Evolutionary conservation across 1,140 invertebrate species (phyloP).

Genomic region (Philaenus spumarius): DNA sequence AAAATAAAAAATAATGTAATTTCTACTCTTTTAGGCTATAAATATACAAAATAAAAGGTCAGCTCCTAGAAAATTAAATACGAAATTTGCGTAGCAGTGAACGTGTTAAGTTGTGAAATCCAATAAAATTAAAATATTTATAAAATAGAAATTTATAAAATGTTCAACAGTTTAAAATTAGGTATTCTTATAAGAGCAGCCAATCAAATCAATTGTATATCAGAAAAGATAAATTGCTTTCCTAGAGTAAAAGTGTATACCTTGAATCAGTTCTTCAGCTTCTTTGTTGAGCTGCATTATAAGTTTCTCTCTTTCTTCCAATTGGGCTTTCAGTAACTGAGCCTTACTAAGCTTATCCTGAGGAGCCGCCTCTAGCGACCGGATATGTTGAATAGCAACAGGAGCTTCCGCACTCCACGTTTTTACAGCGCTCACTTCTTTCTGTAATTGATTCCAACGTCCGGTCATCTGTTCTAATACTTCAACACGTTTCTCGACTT

Average conservation of each 20-base stretch:
- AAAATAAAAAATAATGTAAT: too few species aligned
- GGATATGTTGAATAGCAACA: conserved; percentile 61
- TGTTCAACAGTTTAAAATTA: too few species aligned
- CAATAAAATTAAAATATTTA: too few species aligned
- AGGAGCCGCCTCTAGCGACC: conserved; percentile 62
- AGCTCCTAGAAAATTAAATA: too few species aligned
- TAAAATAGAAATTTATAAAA: too few species aligned
- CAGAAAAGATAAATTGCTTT: too few species aligned
- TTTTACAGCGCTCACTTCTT: conserved; percentile 56
- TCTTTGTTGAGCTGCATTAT: conserved; percentile 68
- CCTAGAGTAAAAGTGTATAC: conserved; percentile 2
- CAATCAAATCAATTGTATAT: too few species aligned
- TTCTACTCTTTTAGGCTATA: too few species aligned
- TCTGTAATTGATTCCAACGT: conserved; percentile 74
- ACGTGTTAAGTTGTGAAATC: too few species aligned
- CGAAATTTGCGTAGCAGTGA: too few species aligned
- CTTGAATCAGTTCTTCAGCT: conserved; percentile 58
- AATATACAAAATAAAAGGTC: too few species aligned
- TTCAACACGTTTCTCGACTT: conserved; percentile 68
- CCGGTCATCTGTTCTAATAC: conserved; percentile 73
- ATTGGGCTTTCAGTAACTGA: conserved; percentile 57
- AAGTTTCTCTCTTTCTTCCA: conserved; percentile 63
- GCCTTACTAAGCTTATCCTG: conserved; percentile 67
- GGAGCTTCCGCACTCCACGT: conserved; percentile 71
- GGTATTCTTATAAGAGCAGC: too few species aligned